A percentile compares a stretch with the other conserved stretches of the same genome.
These are phyloP conservation scores for Mus minutoides DNA, from an alignment of 2,797 vertebrate species.

Conservation along the genomic window DNA sequence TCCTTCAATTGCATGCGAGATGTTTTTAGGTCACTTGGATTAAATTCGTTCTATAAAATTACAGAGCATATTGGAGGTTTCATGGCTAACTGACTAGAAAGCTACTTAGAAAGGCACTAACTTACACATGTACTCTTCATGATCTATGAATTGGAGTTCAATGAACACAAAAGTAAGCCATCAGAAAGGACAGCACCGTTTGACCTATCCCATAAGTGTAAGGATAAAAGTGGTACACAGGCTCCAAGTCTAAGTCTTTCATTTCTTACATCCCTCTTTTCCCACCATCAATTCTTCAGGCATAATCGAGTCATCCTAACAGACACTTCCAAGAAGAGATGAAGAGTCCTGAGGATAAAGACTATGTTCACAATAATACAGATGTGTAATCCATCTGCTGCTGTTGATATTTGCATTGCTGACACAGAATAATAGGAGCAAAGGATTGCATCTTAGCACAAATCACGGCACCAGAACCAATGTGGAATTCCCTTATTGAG, in stretches of 20 bases:
- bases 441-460: neutral
- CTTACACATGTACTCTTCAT: neutral
- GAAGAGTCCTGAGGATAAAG: neutral
- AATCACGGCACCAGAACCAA: neutral
- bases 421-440: neutral
- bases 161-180: constrained; percentile 37
- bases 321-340: neutral
- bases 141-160: neutral
- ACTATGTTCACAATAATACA: neutral
- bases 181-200: neutral
- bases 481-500: neutral
- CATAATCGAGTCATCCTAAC: neutral
- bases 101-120: constrained; percentile 13
- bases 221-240: neutral
- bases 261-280: constrained; percentile 11
- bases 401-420: neutral
- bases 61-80: constrained; percentile 4
- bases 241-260: constrained; percentile 18
- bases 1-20: neutral
- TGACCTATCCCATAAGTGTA: neutral
- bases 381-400: neutral
- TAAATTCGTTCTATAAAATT: constrained; percentile 54
- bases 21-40: neutral
- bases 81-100: constrained; percentile 12
- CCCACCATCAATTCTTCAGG: neutral